A percentile compares a stretch with the other conserved stretches of the same genome.
phyloP scores from a whole-genome alignment of 2,113 vertebrate species.

The Tenebrosternarchus preto region DNA sequence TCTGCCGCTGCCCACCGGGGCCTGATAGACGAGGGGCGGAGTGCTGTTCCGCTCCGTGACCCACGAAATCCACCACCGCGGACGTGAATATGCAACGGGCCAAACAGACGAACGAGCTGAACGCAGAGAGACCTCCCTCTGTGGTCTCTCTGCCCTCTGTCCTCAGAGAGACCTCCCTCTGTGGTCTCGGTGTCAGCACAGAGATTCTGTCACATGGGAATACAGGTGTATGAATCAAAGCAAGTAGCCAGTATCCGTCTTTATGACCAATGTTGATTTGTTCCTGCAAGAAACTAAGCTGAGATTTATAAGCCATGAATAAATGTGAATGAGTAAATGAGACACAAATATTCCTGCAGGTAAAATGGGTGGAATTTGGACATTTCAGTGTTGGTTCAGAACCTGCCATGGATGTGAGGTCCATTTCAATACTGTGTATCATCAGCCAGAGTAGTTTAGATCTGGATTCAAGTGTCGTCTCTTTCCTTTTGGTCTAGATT shows the following conservation, averaged over 20 bases:
- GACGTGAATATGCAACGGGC: conserved; percentile 51
- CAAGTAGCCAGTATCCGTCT: not conserved
- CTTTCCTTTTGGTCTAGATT: too few species aligned
- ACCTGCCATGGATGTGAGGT: too few species aligned
- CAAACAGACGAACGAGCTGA: conserved; percentile 26
- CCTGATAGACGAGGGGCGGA: conserved; percentile 53
- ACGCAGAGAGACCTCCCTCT: conserved; percentile 28
- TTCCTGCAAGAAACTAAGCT: too few species aligned
- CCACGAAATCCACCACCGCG: conserved; percentile 47
- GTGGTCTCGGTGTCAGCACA: conserved; percentile 17
- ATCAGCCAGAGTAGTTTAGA: too few species aligned
- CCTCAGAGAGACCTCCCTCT: conserved; percentile 15
- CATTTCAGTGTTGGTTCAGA: too few species aligned
- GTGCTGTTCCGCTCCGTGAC: conserved; percentile 57
- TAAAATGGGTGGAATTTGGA: too few species aligned
- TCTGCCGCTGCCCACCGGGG: conserved; percentile 23
- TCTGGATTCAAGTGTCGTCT: too few species aligned
- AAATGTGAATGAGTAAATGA: too few species aligned
- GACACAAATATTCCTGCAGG: too few species aligned
- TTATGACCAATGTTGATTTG: not conserved
- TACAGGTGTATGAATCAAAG: not conserved
- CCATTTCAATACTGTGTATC: too few species aligned
- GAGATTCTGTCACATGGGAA: conserved; percentile 4
- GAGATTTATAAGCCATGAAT: too few species aligned
- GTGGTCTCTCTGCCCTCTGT: too few species aligned